These are phyloP conservation scores for Hemistola chrysoprasaria DNA, from an alignment of 2,888 invertebrate genomes.

Conservation along the genomic window DNA sequence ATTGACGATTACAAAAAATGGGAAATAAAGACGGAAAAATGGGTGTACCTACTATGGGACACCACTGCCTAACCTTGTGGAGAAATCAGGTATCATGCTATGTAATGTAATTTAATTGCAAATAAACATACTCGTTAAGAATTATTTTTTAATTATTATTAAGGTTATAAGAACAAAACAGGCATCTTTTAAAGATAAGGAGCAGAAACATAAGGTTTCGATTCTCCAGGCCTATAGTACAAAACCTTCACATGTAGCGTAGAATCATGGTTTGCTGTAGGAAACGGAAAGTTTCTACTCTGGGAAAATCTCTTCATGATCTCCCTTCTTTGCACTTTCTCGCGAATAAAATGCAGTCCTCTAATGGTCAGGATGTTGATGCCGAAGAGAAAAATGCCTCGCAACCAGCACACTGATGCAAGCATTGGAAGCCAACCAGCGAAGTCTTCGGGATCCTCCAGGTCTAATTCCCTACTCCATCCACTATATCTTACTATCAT, in stretches of 20 bases:
- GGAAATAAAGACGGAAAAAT: no score
- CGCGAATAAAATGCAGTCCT: conserved; percentile 32
- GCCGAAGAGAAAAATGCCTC: conserved; percentile 47
- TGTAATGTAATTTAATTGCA: no score
- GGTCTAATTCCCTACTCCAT: conserved; percentile 52
- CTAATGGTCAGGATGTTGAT: conserved; percentile 55
- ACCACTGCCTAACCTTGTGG: no score
- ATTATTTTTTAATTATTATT: no score
- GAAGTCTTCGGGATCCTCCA: conserved; percentile 48
- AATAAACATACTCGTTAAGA: no score
- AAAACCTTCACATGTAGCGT: conserved; percentile 31
- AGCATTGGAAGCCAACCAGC: conserved; percentile 63
- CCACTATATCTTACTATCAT: conserved; percentile 54
- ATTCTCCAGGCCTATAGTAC: conserved; percentile 48
- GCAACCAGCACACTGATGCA: conserved; percentile 55
- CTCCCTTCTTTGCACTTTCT: conserved; percentile 43
- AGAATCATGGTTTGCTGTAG: conserved; percentile 39
- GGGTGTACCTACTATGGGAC: no score
- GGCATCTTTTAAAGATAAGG: no score
- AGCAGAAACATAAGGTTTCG: conserved; percentile 28
- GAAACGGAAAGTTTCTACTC: conserved; percentile 45
- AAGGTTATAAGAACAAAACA: no score
- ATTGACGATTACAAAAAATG: no score
- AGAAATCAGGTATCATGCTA: no score
- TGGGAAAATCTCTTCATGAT: conserved; percentile 34